Evolutionary conservation across 1,140 invertebrate species (phyloP).

Genomic region (Aphaenogaster ashmeadi): DNA sequence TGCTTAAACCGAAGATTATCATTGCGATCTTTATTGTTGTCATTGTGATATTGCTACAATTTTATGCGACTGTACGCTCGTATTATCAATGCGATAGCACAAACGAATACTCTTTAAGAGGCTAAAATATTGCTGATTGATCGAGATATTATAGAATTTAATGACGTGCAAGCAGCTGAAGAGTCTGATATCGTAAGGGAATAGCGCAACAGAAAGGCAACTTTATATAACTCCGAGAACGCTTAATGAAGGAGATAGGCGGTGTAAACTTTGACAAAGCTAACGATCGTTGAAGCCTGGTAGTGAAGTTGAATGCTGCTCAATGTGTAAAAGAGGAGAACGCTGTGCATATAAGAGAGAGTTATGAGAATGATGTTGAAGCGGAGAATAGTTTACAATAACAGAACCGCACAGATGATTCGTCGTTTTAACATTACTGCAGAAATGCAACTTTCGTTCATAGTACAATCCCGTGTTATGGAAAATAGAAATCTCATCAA

Average conservation of each 20-base stretch:
- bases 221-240: conserved; percentile 48
- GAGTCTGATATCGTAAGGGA: conserved; percentile 56
- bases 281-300: conserved; percentile 58
- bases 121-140: conserved; percentile 15
- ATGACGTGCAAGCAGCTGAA: conserved; percentile 21
- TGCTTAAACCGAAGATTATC: background rate
- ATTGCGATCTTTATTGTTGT: no score
- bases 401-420: background rate
- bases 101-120: background rate
- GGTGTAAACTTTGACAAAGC: conserved; percentile 39
- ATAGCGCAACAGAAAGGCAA: conserved; percentile 25
- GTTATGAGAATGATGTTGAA: conserved; percentile 6
- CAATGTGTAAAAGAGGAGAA: conserved; percentile 16
- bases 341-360: conserved; percentile 8
- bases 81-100: background rate
- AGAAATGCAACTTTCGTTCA: background rate
- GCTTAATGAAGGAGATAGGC: conserved; percentile 44
- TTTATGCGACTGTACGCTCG: background rate
- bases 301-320: conserved; percentile 39
- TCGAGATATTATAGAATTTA: conserved; percentile 24
- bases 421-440: conserved; percentile 29
- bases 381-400: conserved; percentile 34
- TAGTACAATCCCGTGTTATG: conserved; percentile 3
- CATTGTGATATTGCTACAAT: background rate
- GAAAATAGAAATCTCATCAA: background rate